A percentile compares a stretch with the other conserved stretches of the same genome.
These are phyloP conservation scores for Ethmia dodecea DNA, from an alignment of 2,888 invertebrate species.

Conservation along the genomic window DNA sequence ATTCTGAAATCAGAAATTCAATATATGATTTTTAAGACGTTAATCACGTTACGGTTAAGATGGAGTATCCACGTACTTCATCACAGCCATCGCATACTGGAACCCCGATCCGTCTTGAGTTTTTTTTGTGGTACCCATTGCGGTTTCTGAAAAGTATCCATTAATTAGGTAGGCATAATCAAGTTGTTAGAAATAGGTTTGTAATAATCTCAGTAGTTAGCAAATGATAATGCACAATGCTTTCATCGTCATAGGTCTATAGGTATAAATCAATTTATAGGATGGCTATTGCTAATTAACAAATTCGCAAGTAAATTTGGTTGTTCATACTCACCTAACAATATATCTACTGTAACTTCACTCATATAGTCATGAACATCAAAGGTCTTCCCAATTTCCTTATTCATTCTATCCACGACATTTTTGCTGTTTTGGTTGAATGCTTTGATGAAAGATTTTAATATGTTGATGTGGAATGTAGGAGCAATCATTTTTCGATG, in stretches of 20 bases:
- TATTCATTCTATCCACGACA: conserved; percentile 78
- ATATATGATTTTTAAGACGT: neutral
- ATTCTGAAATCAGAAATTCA: conserved; percentile 58
- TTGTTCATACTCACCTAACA: conserved; percentile 75
- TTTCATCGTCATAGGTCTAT: too few species aligned
- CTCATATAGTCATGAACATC: conserved; percentile 86
- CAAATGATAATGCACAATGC: too few species aligned
- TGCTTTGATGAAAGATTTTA: conserved; percentile 85
- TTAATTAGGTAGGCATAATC: too few species aligned
- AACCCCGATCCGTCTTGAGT: conserved; percentile 84
- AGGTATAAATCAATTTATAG: too few species aligned
- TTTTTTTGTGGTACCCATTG: conserved; percentile 88
- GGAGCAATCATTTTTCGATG: conserved; percentile 89
- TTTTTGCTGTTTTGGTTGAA: conserved; percentile 83
- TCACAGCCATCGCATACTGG: conserved; percentile 90
- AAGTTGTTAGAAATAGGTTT: too few species aligned
- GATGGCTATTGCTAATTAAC: too few species aligned
- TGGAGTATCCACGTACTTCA: conserved; percentile 73
- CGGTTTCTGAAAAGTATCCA: conserved; percentile 86
- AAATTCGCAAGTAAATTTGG: too few species aligned
- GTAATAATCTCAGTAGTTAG: too few species aligned
- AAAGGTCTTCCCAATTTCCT: conserved; percentile 79
- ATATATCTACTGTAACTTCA: conserved; percentile 83
- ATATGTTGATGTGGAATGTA: conserved; percentile 87
- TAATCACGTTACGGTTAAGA: neutral